Evolutionary conservation across 2,888 invertebrate genomes (phyloP), one percentile per base, ranked within the genome.

Genomic region (Andricus curvator): DNA sequence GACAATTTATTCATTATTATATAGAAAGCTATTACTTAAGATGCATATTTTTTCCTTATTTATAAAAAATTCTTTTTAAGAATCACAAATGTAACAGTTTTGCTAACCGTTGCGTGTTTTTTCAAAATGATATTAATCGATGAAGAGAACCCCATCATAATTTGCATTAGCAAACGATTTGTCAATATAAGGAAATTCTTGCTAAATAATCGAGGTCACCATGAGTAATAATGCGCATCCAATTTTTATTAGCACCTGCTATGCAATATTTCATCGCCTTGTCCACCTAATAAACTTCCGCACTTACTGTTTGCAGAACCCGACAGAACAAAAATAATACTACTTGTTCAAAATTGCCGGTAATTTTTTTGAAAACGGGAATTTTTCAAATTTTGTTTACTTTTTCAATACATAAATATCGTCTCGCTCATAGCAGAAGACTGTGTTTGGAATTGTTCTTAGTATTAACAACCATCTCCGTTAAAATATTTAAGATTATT

Each of bases 201-300:
- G 48, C 79, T 22, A 41, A 15, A 56, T 80, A 78, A 83, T 82
- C 79, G 83, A 82, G 84, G 84, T 84, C 83, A 82, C 37, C 78
- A 56, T 37, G 37, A 37, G 82, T 82, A 83, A 83, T 84, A 83
- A 83, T 66, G 78, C 33, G 79, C 76, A 80, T 76, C 80, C 84
- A 82, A 84, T 84, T 84, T 84, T 84, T 84, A 84, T 83, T 84
- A 82, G 84, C 84, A 84, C 82, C 84, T 84, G 84, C 84, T 82
- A 83, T 77, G n/a, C 37, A 25, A 68, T 60, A 81, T 64, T 60
- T 83, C 81, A 80, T 81, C 80, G 79, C 81, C 78, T 85, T 80
- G 22, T 25, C 4, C 22, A 17, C 4, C 22, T 29, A 17, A 44
- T 48, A 51, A 70, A 51, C 48, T 48, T 22, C 22, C 25, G 33